These are phyloP conservation scores for Leptothorax acervorum DNA, from an alignment of 2,888 invertebrate species.

Conservation along the genomic window DNA sequence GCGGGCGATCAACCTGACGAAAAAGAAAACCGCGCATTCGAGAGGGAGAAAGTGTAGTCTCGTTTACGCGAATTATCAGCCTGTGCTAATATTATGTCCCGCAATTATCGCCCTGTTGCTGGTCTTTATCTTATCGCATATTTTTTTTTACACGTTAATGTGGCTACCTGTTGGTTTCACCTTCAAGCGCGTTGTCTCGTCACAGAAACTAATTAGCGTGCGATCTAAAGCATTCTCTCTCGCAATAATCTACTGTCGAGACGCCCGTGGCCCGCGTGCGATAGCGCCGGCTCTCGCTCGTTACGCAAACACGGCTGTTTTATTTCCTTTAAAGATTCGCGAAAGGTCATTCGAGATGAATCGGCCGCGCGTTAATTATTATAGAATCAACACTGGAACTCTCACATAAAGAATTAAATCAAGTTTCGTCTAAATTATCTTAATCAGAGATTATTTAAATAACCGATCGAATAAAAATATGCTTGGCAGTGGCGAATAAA, in stretches of 20 bases:
- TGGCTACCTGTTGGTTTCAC: slow-evolving; percentile 51
- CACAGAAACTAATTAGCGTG: slow-evolving; percentile 52
- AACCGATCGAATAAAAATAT: neutral
- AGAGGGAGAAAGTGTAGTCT: slow-evolving; percentile 15
- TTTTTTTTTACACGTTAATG: slow-evolving; percentile 41
- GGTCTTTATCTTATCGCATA: slow-evolving; percentile 66
- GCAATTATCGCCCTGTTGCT: slow-evolving; percentile 65
- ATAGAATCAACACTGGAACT: neutral
- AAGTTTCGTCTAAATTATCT: neutral
- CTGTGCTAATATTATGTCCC: slow-evolving; percentile 72
- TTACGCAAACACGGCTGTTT: neutral
- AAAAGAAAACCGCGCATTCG: neutral
- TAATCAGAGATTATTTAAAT: neutral
- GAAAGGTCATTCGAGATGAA: neutral
- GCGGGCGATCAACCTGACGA: neutral
- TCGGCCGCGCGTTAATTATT: neutral
- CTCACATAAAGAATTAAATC: neutral
- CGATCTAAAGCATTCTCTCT: slow-evolving; percentile 22
- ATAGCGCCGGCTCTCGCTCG: neutral
- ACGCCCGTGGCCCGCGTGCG: neutral
- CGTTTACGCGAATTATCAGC: slow-evolving; percentile 64
- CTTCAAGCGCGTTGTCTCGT: slow-evolving; percentile 21
- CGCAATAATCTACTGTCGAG: slow-evolving; percentile 8
- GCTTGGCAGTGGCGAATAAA: neutral
- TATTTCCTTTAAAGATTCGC: neutral